These are phyloP conservation scores for Tetheella fluctuosa DNA, from an alignment of 2,888 invertebrate genomes.

Conservation along the genomic window DNA sequence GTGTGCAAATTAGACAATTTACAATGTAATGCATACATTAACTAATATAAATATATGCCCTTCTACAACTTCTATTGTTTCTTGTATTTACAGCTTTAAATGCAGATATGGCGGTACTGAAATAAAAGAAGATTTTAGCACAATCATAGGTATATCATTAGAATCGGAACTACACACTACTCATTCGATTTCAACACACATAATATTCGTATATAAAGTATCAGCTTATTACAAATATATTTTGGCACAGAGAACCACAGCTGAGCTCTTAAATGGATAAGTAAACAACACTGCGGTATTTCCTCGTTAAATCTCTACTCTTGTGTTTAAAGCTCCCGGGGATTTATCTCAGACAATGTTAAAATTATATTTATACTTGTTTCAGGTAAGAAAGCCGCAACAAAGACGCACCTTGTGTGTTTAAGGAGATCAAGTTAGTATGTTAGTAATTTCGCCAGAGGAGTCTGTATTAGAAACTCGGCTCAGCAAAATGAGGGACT, in stretches of 20 bases:
- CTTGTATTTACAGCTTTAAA: background rate
- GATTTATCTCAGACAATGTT: background rate
- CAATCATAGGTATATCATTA: too few species aligned
- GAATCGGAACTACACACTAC: too few species aligned
- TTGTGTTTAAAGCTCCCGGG: background rate
- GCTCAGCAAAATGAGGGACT: background rate
- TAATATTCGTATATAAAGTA: too few species aligned
- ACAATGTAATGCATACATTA: too few species aligned
- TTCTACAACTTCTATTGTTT: background rate
- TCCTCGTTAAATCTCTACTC: background rate
- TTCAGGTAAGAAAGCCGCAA: conserved; percentile 2
- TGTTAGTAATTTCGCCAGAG: background rate
- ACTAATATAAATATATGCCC: too few species aligned
- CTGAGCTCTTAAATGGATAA: background rate
- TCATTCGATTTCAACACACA: too few species aligned
- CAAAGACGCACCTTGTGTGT: background rate
- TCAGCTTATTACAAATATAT: too few species aligned
- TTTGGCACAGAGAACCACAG: background rate
- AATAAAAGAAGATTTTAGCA: too few species aligned
- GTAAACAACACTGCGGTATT: background rate
- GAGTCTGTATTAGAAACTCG: too few species aligned
- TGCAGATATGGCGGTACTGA: background rate
- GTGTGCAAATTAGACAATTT: background rate
- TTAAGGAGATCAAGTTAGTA: background rate
- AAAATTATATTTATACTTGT: conserved; percentile 8